Conservation (phyloP, 37 sponge, comb jelly and placozoan genomes). For the Geodia barretti region DNA sequence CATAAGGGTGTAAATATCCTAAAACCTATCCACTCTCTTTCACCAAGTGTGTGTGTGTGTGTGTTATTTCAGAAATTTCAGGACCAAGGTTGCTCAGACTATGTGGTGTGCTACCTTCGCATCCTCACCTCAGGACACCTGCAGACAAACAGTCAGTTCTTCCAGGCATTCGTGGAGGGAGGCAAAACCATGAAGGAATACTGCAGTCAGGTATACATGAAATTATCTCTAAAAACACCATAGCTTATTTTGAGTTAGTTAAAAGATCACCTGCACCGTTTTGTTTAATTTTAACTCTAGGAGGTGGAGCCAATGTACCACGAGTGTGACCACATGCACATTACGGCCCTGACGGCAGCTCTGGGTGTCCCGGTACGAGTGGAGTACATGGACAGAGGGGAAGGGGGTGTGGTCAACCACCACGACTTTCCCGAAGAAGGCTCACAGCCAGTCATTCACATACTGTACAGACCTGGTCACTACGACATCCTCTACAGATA, state of each 20-base stretch:
- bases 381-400: constrained; percentile 95
- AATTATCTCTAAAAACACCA: too few relatives aligned
- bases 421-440: constrained; percentile 89
- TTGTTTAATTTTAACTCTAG: constrained; percentile 26
- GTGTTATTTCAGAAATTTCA: constrained; percentile 66
- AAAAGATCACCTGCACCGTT: not conserved
- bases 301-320: constrained; percentile 97
- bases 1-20: too few relatives aligned
- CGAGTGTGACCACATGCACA: constrained; percentile 97
- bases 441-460: constrained; percentile 59
- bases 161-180: constrained; percentile 86
- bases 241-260: not conserved
- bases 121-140: constrained; percentile 88
- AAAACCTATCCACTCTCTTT: not conserved
- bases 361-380: constrained; percentile 83
- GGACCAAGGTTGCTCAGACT: constrained; percentile 83
- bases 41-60: not conserved
- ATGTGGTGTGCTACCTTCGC: constrained; percentile 92
- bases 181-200: constrained; percentile 80
- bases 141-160: constrained; percentile 85
- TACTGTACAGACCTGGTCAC: constrained; percentile 98
- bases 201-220: constrained; percentile 70
- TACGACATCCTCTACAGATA: constrained; percentile 96
- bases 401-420: constrained; percentile 78
- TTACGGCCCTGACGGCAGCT: constrained; percentile 84